phyloP scores from a whole-genome alignment of 2,888 invertebrate genomes.

The Diplazon laetatorius region DNA sequence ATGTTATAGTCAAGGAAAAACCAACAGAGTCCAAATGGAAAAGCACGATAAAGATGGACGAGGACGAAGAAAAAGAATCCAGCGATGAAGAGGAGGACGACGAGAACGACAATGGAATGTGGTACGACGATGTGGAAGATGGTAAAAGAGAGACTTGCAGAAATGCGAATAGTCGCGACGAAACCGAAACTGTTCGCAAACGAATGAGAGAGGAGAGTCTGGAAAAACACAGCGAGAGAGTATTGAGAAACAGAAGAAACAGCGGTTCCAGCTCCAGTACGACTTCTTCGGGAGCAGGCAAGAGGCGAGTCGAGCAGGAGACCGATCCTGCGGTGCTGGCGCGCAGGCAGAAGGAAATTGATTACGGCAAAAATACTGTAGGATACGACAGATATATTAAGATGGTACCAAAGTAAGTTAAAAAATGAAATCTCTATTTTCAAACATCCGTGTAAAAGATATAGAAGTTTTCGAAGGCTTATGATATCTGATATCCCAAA shows the following conservation, averaged over 20 bases:
- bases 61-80: neutral
- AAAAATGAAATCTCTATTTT: conserved; percentile 37
- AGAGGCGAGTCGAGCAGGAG: conserved; percentile 84
- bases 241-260: conserved; percentile 73
- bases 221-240: conserved; percentile 67
- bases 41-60: neutral
- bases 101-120: conserved; percentile 5
- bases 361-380: conserved; percentile 96
- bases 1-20: neutral
- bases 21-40: conserved; percentile 5
- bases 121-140: neutral
- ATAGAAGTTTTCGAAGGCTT: too few relatives aligned
- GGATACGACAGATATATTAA: conserved; percentile 91
- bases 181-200: conserved; percentile 68
- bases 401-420: conserved; percentile 87
- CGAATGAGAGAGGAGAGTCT: conserved; percentile 71
- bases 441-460: too few relatives aligned
- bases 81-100: conserved; percentile 4
- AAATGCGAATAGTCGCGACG: conserved; percentile 22
- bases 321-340: conserved; percentile 88
- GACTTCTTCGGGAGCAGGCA: conserved; percentile 72
- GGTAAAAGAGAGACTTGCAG: conserved; percentile 14
- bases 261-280: conserved; percentile 79
- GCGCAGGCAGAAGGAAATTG: conserved; percentile 95
- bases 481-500: too few relatives aligned